Percentiles rank a stretch among this genome's conserved stretches.
phyloP scores from a whole-genome alignment of 2,888 invertebrate genomes.

The Neoaliturus tenellus region DNA sequence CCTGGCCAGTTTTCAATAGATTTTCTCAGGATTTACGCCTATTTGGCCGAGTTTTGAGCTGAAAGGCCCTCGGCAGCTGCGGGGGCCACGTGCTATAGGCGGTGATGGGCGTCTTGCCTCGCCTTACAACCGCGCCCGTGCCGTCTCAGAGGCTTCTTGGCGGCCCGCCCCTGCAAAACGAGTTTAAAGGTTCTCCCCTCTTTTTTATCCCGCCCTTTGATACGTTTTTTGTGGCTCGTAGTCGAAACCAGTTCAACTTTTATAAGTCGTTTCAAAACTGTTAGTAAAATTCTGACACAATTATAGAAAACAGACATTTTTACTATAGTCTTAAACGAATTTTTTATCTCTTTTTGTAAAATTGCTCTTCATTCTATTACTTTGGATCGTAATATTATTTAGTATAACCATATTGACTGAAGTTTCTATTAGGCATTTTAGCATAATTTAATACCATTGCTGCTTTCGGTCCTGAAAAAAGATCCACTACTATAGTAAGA shows the following conservation, averaged over 20 bases:
- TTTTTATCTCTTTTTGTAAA: too few relatives aligned
- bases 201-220: slow-evolving; percentile 9
- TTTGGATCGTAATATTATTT: too few relatives aligned
- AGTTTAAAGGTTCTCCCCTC: slow-evolving; percentile 40
- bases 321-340: too few relatives aligned
- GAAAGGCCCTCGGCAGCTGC: not conserved
- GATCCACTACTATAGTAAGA: too few relatives aligned
- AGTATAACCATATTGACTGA: too few relatives aligned
- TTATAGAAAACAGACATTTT: too few relatives aligned
- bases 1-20: not conserved
- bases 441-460: too few relatives aligned
- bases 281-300: not conserved
- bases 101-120: not conserved
- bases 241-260: slow-evolving; percentile 37
- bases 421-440: too few relatives aligned
- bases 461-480: too few relatives aligned
- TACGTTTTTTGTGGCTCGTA: slow-evolving; percentile 11
- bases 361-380: too few relatives aligned
- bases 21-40: slow-evolving; percentile 8
- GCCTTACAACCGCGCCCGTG: slow-evolving; percentile 8
- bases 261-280: slow-evolving; percentile 34
- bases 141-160: slow-evolving; percentile 24
- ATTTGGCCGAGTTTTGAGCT: not conserved
- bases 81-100: not conserved
- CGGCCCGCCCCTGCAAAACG: slow-evolving; percentile 43